These are phyloP conservation scores for Dendrocincla fuliginosa DNA, from an alignment of 2,797 vertebrate species.

Conservation along the genomic window DNA sequence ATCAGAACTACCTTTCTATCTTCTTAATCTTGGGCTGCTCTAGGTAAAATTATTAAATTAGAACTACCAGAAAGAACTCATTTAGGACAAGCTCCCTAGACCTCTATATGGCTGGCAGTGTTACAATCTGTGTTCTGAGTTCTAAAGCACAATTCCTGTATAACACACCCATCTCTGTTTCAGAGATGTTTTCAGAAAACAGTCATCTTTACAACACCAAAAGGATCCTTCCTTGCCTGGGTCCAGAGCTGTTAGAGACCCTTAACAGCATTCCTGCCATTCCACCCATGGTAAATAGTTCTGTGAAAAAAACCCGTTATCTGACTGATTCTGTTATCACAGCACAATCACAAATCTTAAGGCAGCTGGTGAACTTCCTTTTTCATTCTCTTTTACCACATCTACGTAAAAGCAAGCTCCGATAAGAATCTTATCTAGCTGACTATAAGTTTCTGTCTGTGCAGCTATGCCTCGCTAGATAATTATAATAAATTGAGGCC, in stretches of 20 bases:
- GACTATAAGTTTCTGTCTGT: not conserved
- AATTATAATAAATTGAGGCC: not conserved
- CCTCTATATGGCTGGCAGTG: not conserved
- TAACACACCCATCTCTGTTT: not conserved
- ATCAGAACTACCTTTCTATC: not conserved
- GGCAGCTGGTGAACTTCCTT: not conserved
- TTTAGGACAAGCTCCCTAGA: not conserved
- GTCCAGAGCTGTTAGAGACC: not conserved
- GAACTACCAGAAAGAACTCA: not conserved
- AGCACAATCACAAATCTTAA: not conserved
- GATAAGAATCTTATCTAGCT: not conserved
- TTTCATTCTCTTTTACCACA: not conserved
- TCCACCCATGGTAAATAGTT: not conserved
- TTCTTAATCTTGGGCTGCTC: not conserved
- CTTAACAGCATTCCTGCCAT: not conserved
- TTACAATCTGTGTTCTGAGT: rapidly evolving
- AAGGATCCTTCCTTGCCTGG: not conserved
- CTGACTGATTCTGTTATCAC: not conserved
- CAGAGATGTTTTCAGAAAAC: not conserved
- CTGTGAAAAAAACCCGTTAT: not conserved
- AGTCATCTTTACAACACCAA: not conserved
- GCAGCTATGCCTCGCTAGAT: not conserved
- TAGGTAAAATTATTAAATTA: not conserved
- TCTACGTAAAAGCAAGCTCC: not conserved
- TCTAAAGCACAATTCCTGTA: not conserved